Evolutionary conservation across 1,140 invertebrate species (phyloP).

Genomic region (Panagrolaimus sp.): DNA sequence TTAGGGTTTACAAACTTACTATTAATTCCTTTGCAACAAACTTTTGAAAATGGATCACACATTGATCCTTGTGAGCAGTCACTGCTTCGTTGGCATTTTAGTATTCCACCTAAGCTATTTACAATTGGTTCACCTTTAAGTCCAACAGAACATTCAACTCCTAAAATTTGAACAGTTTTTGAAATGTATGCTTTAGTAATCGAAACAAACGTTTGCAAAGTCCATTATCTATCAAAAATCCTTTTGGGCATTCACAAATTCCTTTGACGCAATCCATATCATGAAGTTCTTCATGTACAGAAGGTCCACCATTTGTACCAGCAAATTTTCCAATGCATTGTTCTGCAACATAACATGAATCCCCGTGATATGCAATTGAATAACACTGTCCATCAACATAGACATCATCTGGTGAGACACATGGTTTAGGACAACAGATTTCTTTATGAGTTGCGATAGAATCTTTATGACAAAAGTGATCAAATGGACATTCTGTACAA

Average conservation of each 20-base stretch:
- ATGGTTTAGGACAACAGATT: constrained; percentile 53
- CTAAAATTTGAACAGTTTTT: no score
- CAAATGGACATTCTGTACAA: constrained; percentile 38
- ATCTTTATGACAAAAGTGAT: constrained; percentile 46
- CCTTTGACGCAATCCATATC: constrained; percentile 39
- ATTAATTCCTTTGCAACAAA: constrained; percentile 50
- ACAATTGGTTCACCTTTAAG: constrained; percentile 42
- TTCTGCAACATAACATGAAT: constrained; percentile 42
- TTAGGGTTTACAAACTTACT: constrained; percentile 25
- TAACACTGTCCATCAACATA: constrained; percentile 50
- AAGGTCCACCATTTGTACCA: background rate
- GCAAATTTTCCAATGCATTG: constrained; percentile 39
- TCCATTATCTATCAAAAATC: constrained; percentile 34
- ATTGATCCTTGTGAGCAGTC: constrained; percentile 42
- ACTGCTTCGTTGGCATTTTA: constrained; percentile 30
- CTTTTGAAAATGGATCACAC: constrained; percentile 42
- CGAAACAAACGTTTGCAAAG: constrained; percentile 38
- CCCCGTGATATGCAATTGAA: constrained; percentile 49
- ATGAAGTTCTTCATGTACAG: constrained; percentile 14
- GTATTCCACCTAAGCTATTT: constrained; percentile 33
- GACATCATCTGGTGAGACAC: constrained; percentile 46
- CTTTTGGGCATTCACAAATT: constrained; percentile 41
- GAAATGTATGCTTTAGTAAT: background rate
- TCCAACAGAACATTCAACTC: constrained; percentile 41
- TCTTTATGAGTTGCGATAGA: constrained; percentile 41